phyloP scores from a whole-genome alignment of 1,140 invertebrate species.

The Ips typographus region DNA sequence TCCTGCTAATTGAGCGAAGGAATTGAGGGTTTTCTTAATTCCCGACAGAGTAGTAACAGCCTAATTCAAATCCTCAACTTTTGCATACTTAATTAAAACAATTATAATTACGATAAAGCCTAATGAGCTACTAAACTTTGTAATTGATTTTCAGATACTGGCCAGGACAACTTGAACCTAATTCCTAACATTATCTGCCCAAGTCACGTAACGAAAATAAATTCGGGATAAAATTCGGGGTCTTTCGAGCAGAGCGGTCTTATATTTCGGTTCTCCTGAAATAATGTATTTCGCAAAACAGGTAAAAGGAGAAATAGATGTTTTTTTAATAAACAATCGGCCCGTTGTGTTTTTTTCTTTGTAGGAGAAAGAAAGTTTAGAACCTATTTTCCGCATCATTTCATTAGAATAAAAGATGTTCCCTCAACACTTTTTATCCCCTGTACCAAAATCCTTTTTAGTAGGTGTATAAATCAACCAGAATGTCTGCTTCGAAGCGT shows the following conservation, averaged over 20 bases:
- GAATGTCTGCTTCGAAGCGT: conserved; percentile 37
- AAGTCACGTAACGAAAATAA: conserved; percentile 32
- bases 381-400: conserved; percentile 49
- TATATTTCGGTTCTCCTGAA: conserved; percentile 5
- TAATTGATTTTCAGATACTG: conserved; percentile 31
- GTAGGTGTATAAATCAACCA: conserved; percentile 48
- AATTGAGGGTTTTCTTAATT: conserved; percentile 9
- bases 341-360: neutral
- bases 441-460: conserved; percentile 46
- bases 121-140: conserved; percentile 31
- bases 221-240: conserved; percentile 31
- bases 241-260: conserved; percentile 9
- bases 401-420: conserved; percentile 47
- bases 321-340: conserved; percentile 19
- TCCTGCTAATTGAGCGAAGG: neutral
- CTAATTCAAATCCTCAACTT: conserved; percentile 28
- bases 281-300: conserved; percentile 23
- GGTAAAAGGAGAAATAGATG: conserved; percentile 22
- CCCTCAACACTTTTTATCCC: conserved; percentile 36
- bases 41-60: conserved; percentile 11
- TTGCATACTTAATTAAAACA: conserved; percentile 27
- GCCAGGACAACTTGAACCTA: conserved; percentile 21
- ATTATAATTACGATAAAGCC: conserved; percentile 35
- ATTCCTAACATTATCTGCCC: conserved; percentile 28
- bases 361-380: conserved; percentile 34